Percentiles rank a stretch among this genome's conserved stretches.
phyloP scores from a whole-genome alignment of 64 coral and sea anemone species.

The Montipora foliosa region DNA sequence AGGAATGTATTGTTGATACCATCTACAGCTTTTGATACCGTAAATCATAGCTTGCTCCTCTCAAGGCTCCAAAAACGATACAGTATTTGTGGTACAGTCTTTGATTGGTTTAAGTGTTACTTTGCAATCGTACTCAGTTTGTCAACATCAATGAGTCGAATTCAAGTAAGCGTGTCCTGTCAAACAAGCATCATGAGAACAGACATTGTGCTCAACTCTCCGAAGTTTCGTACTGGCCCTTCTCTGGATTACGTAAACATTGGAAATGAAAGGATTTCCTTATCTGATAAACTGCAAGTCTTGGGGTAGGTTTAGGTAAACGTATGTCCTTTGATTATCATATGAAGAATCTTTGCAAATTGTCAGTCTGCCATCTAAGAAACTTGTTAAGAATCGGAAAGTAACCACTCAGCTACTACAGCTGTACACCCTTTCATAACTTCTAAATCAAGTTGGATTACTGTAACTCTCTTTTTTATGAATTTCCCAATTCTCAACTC shows the following conservation, averaged over 20 bases:
- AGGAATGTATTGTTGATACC: conserved; percentile 18
- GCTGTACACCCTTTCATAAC: neutral
- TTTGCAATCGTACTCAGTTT: too few relatives aligned
- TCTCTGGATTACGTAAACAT: too few relatives aligned
- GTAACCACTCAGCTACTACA: neutral
- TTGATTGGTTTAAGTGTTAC: too few relatives aligned
- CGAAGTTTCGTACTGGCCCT: too few relatives aligned
- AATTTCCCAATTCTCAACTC: too few relatives aligned
- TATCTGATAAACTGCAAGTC: neutral
- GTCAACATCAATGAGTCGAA: too few relatives aligned
- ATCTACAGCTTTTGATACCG: too few relatives aligned
- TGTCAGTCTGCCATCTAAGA: neutral
- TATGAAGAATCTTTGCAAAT: neutral
- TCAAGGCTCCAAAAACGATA: too few relatives aligned
- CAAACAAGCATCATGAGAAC: conserved; percentile 28
- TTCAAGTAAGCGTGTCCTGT: too few relatives aligned
- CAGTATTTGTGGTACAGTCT: too few relatives aligned
- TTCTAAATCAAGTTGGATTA: neutral
- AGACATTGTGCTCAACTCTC: conserved; percentile 10
- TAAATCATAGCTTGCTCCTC: too few relatives aligned
- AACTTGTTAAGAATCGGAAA: neutral
- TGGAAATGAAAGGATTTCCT: neutral
- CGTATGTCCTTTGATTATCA: neutral
- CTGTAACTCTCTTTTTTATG: neutral
- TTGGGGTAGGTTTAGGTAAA: neutral